Evolutionary conservation across 2,797 vertebrate species (phyloP), one percentile per base, ranked within the genome.

Genomic region (Echiichthys vipera): DNA sequence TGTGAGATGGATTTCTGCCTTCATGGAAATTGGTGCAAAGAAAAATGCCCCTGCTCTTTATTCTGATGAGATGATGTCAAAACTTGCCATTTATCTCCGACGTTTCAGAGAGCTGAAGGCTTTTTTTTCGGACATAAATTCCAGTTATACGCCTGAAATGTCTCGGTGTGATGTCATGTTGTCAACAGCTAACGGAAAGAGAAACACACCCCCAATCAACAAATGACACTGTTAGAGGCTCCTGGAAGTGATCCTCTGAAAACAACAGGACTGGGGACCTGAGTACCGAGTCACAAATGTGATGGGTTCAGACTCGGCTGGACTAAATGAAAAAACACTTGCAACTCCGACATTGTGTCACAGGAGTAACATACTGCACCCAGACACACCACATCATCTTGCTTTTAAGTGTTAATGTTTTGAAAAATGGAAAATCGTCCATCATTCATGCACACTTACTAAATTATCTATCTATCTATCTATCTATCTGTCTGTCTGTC

Each of bases 31-130:
- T 13, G 25, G 64, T 42, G 49, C 54, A 49, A 37, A 55, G 49
- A 74, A 77, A 80, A 32, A 80, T 53, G 68, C 24, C 64, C 50
- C 37, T 65, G 45, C 53, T 77, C 45, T 78, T 83, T 71, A 65
- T 68, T 66, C 59, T 53, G 65, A 75, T 47, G 71, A 70, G 76
- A 55, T 51, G 22, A 42, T 70, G 63, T 81, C 86, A 76, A 18
- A 42, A 45, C 62, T 10, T 70, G 61, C 50, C 27, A 32, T 77
- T 80, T 65, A 34, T 81, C 71, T 73, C 47, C 74, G 55, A 78
- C 47, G 65, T 49, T 18, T 36, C 15, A 57, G 39, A 70, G 34
- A 57, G 49, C 43, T 56, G 30, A 63, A 29, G 22, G 13, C 3
- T 20, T 54, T 40, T 57, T 56, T 32, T 37, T 37, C 15, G 59